Conservation (phyloP, 1,140 invertebrate genomes). For the Cheumatopsyche charites region DNA sequence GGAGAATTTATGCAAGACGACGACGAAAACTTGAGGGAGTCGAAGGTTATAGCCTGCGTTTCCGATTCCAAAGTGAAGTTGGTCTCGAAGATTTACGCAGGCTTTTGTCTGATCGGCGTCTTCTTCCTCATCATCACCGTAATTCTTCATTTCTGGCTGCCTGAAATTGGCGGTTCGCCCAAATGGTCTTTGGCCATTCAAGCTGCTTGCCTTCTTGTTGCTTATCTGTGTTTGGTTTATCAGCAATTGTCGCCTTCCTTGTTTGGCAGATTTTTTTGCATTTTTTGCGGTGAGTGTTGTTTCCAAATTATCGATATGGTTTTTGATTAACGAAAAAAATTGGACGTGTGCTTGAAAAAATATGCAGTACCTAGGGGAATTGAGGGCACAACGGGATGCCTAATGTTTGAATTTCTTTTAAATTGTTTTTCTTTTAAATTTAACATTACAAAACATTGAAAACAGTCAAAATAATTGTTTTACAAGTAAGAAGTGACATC, state of each 20-base stretch:
- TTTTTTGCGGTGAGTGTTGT: neutral
- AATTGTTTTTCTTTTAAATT: too few species aligned
- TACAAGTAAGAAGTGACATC: too few species aligned
- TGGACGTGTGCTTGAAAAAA: too few species aligned
- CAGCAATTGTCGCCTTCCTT: neutral
- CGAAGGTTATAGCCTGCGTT: too few species aligned
- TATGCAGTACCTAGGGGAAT: too few species aligned
- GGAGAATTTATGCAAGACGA: neutral
- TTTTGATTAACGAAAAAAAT: too few species aligned
- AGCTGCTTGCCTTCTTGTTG: neutral
- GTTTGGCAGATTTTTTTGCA: neutral
- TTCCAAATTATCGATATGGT: too few species aligned
- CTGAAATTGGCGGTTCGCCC: neutral
- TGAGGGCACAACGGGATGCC: too few species aligned
- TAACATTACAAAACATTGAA: too few species aligned
- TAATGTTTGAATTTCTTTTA: too few species aligned
- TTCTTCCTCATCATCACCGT: neutral
- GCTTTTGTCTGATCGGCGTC: neutral
- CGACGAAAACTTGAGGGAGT: neutral
- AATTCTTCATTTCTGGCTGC: neutral
- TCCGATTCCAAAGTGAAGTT: too few species aligned
- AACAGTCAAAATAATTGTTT: too few species aligned
- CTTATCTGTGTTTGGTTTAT: neutral
- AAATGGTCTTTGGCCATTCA: neutral
- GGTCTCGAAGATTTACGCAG: neutral